A percentile compares a stretch with the other conserved stretches of the same genome.
These are phyloP conservation scores for Rhodinocichla rosea DNA, from an alignment of 2,113 vertebrate species.

Conservation along the genomic window DNA sequence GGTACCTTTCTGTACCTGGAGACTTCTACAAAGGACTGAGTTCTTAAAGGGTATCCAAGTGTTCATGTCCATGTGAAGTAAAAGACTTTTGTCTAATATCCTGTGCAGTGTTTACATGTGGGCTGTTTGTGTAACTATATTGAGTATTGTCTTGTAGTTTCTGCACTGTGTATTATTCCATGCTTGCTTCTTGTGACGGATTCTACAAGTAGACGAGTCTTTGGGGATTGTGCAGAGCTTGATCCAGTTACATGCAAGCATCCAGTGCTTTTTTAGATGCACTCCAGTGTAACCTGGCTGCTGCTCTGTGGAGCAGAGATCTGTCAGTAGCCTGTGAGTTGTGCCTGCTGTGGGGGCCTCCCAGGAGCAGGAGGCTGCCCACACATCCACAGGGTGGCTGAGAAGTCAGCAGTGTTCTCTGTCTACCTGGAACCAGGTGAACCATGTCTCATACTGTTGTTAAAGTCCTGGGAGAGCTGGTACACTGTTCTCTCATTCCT, in stretches of 20 bases:
- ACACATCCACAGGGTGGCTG: too few species aligned
- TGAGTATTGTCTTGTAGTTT: not conserved
- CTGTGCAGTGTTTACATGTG: not conserved
- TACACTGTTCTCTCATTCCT: not conserved
- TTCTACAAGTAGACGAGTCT: not conserved
- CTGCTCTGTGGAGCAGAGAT: not conserved
- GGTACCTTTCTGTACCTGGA: not conserved
- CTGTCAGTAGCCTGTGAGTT: not conserved
- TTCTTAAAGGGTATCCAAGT: not conserved
- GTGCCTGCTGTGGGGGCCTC: not conserved
- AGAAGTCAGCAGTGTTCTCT: not conserved
- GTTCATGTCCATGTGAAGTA: not conserved
- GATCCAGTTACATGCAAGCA: not conserved
- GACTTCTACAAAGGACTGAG: not conserved
- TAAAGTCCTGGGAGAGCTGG: rapidly evolving
- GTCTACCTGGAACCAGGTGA: not conserved
- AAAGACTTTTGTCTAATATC: not conserved
- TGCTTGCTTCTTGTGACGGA: not conserved
- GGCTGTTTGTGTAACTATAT: not conserved
- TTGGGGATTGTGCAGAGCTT: not conserved
- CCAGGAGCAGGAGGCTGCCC: not conserved
- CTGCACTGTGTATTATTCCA: not conserved
- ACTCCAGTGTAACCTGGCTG: rapidly evolving
- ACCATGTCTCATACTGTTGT: not conserved
- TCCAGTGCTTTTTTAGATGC: not conserved